A percentile compares a stretch with the other conserved stretches of the same genome.
Evolutionary conservation across 1,140 invertebrate species (phyloP).

Genomic region (Drosophila santomea): DNA sequence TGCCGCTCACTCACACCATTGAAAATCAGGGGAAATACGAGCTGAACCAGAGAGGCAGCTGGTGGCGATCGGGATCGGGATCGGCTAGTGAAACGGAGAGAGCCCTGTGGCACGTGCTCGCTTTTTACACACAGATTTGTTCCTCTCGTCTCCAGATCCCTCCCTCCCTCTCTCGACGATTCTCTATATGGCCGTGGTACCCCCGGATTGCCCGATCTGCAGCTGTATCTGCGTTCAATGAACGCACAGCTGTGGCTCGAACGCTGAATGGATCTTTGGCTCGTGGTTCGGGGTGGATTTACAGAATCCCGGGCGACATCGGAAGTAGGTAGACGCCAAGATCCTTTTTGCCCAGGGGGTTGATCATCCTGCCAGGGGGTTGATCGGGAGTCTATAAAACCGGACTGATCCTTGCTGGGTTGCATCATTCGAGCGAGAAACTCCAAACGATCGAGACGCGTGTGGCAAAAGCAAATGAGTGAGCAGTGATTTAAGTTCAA

Average conservation of each 20-base stretch:
- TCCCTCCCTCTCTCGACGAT: not conserved
- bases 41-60: slow-evolving; percentile 65
- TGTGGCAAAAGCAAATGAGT: slow-evolving; percentile 33
- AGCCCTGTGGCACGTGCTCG: slow-evolving; percentile 70
- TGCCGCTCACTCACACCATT: slow-evolving; percentile 52
- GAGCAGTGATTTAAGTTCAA: slow-evolving; percentile 25
- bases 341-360: slow-evolving; percentile 62
- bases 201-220: slow-evolving; percentile 43
- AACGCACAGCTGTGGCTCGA: slow-evolving; percentile 67
- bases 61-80: slow-evolving; percentile 56
- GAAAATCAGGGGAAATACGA: slow-evolving; percentile 34
- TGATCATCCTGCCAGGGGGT: slow-evolving; percentile 38
- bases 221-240: slow-evolving; percentile 64
- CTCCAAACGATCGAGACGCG: slow-evolving; percentile 69
- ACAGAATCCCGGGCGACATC: slow-evolving; percentile 67
- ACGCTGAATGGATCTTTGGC: slow-evolving; percentile 58
- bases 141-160: slow-evolving; percentile 22
- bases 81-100: slow-evolving; percentile 32
- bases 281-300: slow-evolving; percentile 73
- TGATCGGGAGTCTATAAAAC: slow-evolving; percentile 74
- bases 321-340: slow-evolving; percentile 70
- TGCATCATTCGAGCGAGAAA: slow-evolving; percentile 81
- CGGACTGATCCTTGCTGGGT: slow-evolving; percentile 69
- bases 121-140: slow-evolving; percentile 72
- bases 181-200: not conserved